Evolutionary conservation across 1,140 invertebrate species (phyloP).

Genomic region (Aphis craccivora): DNA sequence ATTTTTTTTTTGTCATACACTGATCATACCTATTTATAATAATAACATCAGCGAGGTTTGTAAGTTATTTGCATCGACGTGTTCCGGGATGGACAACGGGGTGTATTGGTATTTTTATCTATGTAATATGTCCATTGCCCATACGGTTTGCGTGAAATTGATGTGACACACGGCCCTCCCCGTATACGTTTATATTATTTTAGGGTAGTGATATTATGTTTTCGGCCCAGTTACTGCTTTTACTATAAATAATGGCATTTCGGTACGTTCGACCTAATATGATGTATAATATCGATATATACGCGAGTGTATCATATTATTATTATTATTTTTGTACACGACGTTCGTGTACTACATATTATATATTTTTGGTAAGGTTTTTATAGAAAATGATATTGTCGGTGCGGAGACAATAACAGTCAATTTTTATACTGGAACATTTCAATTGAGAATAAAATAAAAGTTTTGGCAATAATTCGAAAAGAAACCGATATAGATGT

Average conservation of each 20-base stretch:
- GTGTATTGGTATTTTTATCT: not conserved
- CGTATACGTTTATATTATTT: not conserved
- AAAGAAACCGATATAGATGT: slow-evolving; percentile 32
- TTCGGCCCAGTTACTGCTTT: not conserved
- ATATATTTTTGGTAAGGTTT: not conserved
- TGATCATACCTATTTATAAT: too few species aligned
- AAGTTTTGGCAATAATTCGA: slow-evolving; percentile 34
- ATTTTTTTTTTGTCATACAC: too few species aligned
- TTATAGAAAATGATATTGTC: slow-evolving; percentile 13
- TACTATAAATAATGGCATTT: not conserved
- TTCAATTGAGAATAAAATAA: slow-evolving; percentile 3
- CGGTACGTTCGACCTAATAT: not conserved
- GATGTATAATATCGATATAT: not conserved
- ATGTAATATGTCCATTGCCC: not conserved
- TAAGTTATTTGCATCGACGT: too few species aligned
- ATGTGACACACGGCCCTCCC: not conserved
- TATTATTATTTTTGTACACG: not conserved
- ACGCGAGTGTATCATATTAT: not conserved
- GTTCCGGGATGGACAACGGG: too few species aligned
- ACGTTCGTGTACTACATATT: not conserved
- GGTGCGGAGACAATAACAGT: slow-evolving; percentile 21
- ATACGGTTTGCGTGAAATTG: not conserved
- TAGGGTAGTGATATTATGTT: not conserved
- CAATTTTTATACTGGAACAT: slow-evolving; percentile 19
- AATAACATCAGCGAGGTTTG: too few species aligned